Base-by-base conservation (phyloP, 2,888 invertebrate species). In the Gerris lacustris region DNA sequence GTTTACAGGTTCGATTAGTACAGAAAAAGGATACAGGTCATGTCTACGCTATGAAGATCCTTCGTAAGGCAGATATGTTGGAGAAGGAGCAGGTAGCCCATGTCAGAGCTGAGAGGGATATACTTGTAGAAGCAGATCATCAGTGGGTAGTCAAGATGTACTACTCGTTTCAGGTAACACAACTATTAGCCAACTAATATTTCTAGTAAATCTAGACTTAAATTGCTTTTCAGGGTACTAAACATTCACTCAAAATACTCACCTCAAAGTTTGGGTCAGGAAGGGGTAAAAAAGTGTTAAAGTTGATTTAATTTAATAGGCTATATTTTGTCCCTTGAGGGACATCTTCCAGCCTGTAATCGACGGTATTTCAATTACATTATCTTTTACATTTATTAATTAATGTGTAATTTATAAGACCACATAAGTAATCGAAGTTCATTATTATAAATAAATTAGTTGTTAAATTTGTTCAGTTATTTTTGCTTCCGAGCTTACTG, bases 101-200 rank as follows among this genome's bases (percentile, higher is more conserved):
- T 81, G 97, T 98, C 17, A 85, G 99, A 75, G 99, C 99, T 2
- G 99, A 99, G 82, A 86, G 99, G 73, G 99, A 99, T 82, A 93
- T 99, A 74, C 85, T 99, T 69, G 98, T 98, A 31, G 98, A 99
- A 82, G 99, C 99, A 0, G 99, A 99, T 82, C 98, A 99, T 81
- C 96, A 97, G 79, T 99, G 99, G 99, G 98, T 99, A 75, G 99
- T 99, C 73, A 99, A 97, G 84, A 99, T 99, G 99, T 99, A 96
- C 84, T 99, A 98, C 86, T 96, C 96, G 81, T 98, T 98, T 85
- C 88, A 90, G 82, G 82, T 82, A 76, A 31, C 31, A 31, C 31
- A 31, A 73, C 18, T 71, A 66, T 31, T 31, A 31, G 1, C 1
- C 31, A 2, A 31, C 31, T 4, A 31, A 31, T 31, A 31, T 31